A percentile compares a stretch with the other conserved stretches of the same genome.
These are phyloP conservation scores for Tapirus terrestris DNA, from an alignment of 2,113 vertebrate species.

Conservation along the genomic window DNA sequence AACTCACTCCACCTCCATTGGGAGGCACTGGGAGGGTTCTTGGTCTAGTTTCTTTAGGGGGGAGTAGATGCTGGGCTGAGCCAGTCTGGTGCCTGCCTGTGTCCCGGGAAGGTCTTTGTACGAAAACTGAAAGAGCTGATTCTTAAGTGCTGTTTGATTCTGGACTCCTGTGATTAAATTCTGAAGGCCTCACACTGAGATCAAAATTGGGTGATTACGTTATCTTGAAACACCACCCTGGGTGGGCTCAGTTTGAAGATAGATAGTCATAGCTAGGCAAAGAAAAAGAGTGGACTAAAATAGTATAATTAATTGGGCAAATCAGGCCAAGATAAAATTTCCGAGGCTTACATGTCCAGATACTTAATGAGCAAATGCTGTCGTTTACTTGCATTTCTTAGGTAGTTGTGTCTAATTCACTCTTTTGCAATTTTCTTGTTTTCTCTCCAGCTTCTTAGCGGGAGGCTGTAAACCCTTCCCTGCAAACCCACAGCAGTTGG, in stretches of 20 bases:
- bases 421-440: background rate
- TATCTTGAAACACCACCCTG: background rate
- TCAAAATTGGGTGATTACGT: background rate
- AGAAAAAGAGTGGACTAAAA: background rate
- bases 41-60: background rate
- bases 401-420: background rate
- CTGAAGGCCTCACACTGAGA: slow-evolving; percentile 36
- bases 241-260: background rate
- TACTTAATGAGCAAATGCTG: background rate
- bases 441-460: background rate
- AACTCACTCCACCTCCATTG: rapidly evolving
- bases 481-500: background rate
- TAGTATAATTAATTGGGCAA: background rate
- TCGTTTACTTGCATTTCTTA: background rate
- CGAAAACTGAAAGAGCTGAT: slow-evolving; percentile 9
- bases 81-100: background rate
- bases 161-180: background rate
- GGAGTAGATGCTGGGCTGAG: background rate
- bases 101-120: slow-evolving; percentile 28
- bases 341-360: background rate
- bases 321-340: slow-evolving; percentile 43
- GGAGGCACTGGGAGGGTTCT: background rate
- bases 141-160: background rate
- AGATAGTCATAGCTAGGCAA: background rate
- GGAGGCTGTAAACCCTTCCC: background rate